These are phyloP conservation scores for Gibbula magus DNA, from an alignment of 2,888 invertebrate genomes.

Conservation along the genomic window DNA sequence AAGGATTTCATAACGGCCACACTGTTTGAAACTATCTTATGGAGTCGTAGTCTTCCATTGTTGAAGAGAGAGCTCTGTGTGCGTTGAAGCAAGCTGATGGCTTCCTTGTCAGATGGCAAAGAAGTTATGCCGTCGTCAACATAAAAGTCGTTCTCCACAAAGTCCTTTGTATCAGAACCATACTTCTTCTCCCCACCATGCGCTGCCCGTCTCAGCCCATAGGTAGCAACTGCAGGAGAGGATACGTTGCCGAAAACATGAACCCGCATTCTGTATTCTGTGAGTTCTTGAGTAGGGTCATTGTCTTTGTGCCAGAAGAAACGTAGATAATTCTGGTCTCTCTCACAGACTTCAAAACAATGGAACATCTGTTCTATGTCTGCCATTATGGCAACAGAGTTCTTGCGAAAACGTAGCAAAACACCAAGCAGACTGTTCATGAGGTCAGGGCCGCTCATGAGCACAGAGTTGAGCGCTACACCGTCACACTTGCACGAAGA, in stretches of 20 bases:
- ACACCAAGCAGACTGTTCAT: conserved; percentile 43
- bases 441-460: conserved; percentile 39
- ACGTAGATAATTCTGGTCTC: conserved; percentile 40
- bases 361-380: conserved; percentile 49
- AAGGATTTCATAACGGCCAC: conserved; percentile 25
- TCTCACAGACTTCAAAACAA: conserved; percentile 36
- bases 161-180: conserved; percentile 34
- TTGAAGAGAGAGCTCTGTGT: conserved; percentile 35
- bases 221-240: conserved; percentile 46
- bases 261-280: conserved; percentile 46
- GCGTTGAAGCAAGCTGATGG: conserved; percentile 35
- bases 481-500: conserved; percentile 36
- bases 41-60: conserved; percentile 37
- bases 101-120: conserved; percentile 28
- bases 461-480: conserved; percentile 28
- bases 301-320: conserved; percentile 52
- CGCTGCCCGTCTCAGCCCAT: conserved; percentile 37
- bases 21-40: conserved; percentile 45
- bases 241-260: conserved; percentile 50
- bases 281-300: conserved; percentile 34
- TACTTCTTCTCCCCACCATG: neutral
- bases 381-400: conserved; percentile 32
- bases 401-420: conserved; percentile 39
- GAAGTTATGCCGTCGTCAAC: conserved; percentile 47
- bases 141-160: conserved; percentile 44